Evolutionary conservation across 2,888 invertebrate species (phyloP).

Genomic region (Cecidostiba fungosa): DNA sequence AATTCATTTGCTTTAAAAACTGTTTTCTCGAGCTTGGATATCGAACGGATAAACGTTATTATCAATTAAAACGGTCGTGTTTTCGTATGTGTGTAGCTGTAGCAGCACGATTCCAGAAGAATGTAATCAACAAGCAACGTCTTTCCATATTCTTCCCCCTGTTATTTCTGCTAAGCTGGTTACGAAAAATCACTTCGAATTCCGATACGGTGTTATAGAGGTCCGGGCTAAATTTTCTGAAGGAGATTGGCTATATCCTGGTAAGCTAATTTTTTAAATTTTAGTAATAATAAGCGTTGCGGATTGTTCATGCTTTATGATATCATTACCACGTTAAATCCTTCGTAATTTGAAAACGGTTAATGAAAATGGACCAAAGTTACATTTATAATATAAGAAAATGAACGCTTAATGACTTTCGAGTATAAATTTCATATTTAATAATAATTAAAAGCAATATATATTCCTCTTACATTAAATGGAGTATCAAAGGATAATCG

Average conservation of each 20-base stretch:
- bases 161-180: slow-evolving; percentile 80
- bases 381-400: too few species aligned
- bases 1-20: slow-evolving; percentile 1
- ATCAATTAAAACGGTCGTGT: neutral
- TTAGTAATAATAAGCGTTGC: neutral
- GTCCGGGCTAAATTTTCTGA: slow-evolving; percentile 81
- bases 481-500: too few species aligned
- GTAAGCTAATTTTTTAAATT: slow-evolving; percentile 71
- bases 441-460: too few species aligned
- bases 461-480: too few species aligned
- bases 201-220: slow-evolving; percentile 81
- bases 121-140: slow-evolving; percentile 73
- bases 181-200: slow-evolving; percentile 78
- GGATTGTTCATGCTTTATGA: too few species aligned
- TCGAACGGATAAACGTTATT: neutral
- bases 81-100: slow-evolving; percentile 74
- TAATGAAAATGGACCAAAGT: too few species aligned
- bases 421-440: too few species aligned
- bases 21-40: neutral
- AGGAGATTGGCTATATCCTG: slow-evolving; percentile 83
- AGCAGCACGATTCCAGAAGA: slow-evolving; percentile 75
- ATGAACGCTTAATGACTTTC: too few species aligned
- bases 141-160: slow-evolving; percentile 80
- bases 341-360: too few species aligned
- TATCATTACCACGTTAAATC: too few species aligned